phyloP scores from a whole-genome alignment of 2,113 vertebrate genomes.

The Sphaerodactylus townsendi region DNA sequence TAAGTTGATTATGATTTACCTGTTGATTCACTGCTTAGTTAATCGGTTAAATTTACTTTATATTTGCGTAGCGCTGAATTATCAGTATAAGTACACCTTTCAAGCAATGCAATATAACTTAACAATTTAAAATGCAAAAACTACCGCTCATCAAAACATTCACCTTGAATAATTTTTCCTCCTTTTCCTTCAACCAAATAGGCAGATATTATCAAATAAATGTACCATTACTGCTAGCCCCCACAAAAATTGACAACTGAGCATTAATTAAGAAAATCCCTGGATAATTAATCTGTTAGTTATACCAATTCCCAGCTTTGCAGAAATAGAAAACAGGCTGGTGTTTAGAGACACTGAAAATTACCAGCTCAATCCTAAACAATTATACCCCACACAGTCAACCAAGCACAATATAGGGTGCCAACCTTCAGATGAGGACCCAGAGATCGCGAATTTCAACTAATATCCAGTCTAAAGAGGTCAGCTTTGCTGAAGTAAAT shows the following conservation, averaged over 20 bases:
- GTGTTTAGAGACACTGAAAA: too few species aligned
- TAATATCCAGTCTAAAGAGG: too few species aligned
- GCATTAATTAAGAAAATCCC: background rate
- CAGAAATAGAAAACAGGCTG: background rate
- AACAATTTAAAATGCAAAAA: background rate
- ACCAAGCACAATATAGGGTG: too few species aligned
- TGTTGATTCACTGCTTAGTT: background rate
- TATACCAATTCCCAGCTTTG: background rate
- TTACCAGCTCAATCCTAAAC: too few species aligned
- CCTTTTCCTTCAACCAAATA: background rate
- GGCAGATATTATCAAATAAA: background rate
- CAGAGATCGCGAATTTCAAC: too few species aligned
- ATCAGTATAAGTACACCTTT: background rate
- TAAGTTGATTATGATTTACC: background rate
- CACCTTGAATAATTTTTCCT: background rate
- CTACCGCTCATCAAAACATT: background rate
- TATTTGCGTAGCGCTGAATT: background rate
- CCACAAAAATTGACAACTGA: too few species aligned
- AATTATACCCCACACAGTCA: too few species aligned
- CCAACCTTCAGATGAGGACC: too few species aligned
- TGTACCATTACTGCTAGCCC: background rate
- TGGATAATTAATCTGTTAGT: background rate
- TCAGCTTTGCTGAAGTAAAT: too few species aligned
- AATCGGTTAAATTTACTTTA: background rate
- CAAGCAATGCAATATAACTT: background rate